Evolutionary conservation across 2,797 vertebrate genomes (phyloP), one percentile per base, ranked within the genome.

Genomic region (Lepilemur septentrionalis): DNA sequence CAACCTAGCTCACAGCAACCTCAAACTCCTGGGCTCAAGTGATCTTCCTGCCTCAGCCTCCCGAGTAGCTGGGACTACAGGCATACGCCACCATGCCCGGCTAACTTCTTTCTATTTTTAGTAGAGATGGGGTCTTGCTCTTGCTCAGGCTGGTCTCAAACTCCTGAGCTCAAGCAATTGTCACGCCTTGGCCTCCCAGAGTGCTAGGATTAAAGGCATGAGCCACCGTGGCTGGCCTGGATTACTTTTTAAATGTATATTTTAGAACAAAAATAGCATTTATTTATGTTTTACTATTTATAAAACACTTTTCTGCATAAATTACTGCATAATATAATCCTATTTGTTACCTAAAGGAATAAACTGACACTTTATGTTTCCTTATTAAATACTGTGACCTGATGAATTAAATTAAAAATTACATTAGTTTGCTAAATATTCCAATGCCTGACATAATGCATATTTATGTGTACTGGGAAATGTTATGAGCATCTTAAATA

Each of bases 381-480:
- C 70, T 78, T 86, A 85, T 96, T 84, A 94, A 97, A 96, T 70
- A 83, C 85, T 79, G 69, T 97, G 97, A 92, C 94, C 95, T 91
- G 75, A 84, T 28, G 92, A 97, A 97, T 85, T 82, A 18, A 82
- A 94, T 80, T 46, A 69, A 17, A 97, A 93, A 57, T n/a, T 59
- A 35, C 0, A 79, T 69, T 80, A 87, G 81, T 55, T 83, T 91
- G 96, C 0, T 89, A 57, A 98, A 96, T 75, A 63, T 82, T 84
- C 78, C 65, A 93, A 35, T 0, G 35, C 73, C 92, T 85, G 55
- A 83, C 81, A 63, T 22, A 28, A 75, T 17, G 41, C 17, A 38
- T 89, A 79, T 48, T 89, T 57, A 95, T 32, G 61, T 59, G 69
- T 35, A 76, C 15, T n/a, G 50, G 55, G 32, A 70, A 79, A 90